Evolutionary conservation across 2,113 vertebrate genomes (phyloP), one percentile per base, ranked within the genome.

Genomic region (Burhinus bistriatus): DNA sequence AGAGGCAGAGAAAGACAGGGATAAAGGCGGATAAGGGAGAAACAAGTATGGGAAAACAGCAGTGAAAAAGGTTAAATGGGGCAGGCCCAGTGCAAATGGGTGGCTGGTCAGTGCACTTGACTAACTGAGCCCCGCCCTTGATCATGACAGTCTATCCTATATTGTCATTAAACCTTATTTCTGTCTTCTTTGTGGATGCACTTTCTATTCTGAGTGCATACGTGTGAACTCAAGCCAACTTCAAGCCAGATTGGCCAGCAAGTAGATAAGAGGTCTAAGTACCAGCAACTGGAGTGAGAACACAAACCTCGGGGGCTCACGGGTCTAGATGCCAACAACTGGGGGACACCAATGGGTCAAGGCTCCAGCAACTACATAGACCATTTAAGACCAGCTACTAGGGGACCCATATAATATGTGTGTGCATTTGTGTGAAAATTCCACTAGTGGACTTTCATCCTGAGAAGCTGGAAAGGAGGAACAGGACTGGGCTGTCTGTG

Each of bases 401-500:
- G 7, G 34, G 20, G 9, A 71, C 3, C 9, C 19, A 17, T 5
- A 47, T 0, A 52, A 30, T 25, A 73, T 1, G 3, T 6, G 5
- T 7, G 8, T 15, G 27, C 34, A 20, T 32, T 73, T 44, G 15
- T 44, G 17, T 11, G 1, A 55, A 62, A 86, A 79, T 55, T n/a
- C 32, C 25, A 58, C 32, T 22, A 65, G 12, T 10, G 36, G 30
- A 47, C 34, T 62, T 66, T 15, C 34, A 77, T 0, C 5, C 34
- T 26, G n/a, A 78, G 36, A 6, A 81, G 22, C 0, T 38, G 45
- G 55, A 64, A 70, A 81, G 32, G 16, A 95, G 13, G 38, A 62
- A 80, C 36, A 77, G 20, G 34, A 70, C 4, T 1, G 11, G 29
- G 20, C 38, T 62, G 38, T 19, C 64, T 0, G 0, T 0, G 1